These are phyloP conservation scores for Columba guinea DNA, from an alignment of 2,797 vertebrate species.

Conservation along the genomic window DNA sequence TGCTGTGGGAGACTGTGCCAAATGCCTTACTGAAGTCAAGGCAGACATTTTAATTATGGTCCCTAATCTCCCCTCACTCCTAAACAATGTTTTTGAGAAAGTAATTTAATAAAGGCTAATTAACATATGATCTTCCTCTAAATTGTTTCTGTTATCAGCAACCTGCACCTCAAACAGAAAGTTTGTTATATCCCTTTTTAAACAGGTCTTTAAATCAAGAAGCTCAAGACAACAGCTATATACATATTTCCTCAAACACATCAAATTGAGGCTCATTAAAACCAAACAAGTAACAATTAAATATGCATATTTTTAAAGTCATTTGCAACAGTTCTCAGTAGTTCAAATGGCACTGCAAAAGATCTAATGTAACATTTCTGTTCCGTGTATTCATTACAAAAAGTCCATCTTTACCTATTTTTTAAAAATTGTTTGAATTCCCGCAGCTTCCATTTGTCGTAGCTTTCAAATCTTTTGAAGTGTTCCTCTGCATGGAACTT, in stretches of 20 bases:
- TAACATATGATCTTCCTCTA: background rate
- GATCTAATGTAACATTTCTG: accelerated
- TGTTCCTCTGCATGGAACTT: constrained; percentile 93
- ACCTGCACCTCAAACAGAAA: background rate
- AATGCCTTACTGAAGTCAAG: background rate
- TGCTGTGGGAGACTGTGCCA: too few species aligned
- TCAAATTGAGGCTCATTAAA: background rate
- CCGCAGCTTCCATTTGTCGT: constrained; percentile 87
- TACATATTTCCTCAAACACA: background rate
- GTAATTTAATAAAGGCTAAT: background rate
- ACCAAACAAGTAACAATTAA: background rate
- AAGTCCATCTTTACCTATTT: constrained; percentile 79
- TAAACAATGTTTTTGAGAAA: background rate
- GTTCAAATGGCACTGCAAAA: accelerated
- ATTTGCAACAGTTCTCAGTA: background rate
- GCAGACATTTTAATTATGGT: background rate
- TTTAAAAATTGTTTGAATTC: constrained; percentile 92
- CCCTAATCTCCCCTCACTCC: background rate
- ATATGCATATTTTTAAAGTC: background rate
- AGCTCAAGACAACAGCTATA: background rate
- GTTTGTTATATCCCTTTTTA: background rate
- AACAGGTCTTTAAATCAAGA: background rate
- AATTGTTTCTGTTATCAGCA: background rate
- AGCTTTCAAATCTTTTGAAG: constrained; percentile 91
- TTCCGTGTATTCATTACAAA: background rate